Percentiles rank a stretch among this genome's conserved stretches.
Evolutionary conservation across 1,140 invertebrate species (phyloP).

Genomic region (Papilio aristodemus): DNA sequence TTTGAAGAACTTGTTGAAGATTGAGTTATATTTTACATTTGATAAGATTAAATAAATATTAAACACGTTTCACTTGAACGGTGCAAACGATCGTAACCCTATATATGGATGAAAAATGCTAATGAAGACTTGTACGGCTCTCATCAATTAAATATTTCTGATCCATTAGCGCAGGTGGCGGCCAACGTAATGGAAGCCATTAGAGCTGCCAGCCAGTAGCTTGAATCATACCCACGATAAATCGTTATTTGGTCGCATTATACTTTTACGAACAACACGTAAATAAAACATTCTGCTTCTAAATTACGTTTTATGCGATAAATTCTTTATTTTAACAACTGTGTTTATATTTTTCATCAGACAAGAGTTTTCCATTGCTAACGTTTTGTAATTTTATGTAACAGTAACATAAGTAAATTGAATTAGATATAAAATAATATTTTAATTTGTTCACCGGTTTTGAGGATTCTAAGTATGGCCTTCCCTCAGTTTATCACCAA

Average conservation of each 20-base stretch:
- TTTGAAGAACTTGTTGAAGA: too few relatives aligned
- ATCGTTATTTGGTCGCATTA: constrained; percentile 42
- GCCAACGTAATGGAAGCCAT: constrained; percentile 74
- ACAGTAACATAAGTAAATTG: neutral
- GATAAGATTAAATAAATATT: neutral
- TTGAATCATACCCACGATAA: constrained; percentile 42
- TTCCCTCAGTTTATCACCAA: too few relatives aligned
- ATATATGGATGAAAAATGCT: constrained; percentile 66
- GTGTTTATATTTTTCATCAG: neutral
- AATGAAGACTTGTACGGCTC: constrained; percentile 64
- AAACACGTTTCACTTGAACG: constrained; percentile 16
- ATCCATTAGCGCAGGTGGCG: constrained; percentile 75
- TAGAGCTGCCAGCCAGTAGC: constrained; percentile 55
- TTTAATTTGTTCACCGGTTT: too few relatives aligned
- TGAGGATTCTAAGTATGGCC: too few relatives aligned
- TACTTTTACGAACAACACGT: constrained; percentile 48
- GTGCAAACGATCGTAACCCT: constrained; percentile 44
- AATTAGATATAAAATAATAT: too few relatives aligned
- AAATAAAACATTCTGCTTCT: constrained; percentile 7
- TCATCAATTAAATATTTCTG: constrained; percentile 78
- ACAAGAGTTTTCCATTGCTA: neutral
- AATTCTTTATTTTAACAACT: neutral
- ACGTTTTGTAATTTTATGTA: neutral
- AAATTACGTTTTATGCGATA: neutral
- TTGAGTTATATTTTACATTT: neutral